Base-by-base conservation (phyloP, 2,888 invertebrate species). In the Sarcophaga subvicina region DNA sequence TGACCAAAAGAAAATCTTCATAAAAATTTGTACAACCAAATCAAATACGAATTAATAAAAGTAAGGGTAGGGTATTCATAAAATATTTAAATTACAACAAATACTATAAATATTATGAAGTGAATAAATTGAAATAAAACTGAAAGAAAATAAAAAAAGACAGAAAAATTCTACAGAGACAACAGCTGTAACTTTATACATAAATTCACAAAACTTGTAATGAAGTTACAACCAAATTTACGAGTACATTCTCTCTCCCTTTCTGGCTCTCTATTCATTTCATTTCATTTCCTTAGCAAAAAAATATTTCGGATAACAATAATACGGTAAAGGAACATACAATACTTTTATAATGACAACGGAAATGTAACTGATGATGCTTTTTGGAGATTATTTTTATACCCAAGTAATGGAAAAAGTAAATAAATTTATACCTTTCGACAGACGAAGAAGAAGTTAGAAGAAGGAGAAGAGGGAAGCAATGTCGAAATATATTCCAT, bases 301-400 rank as follows among this genome's bases (percentile, higher is more conserved):
- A 14, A 45, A 12, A 20, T 67, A 67, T 76, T 71, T 64, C 45
- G 45, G 25, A 10, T 63, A 37, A 54, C 63, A 67, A 37, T 77
- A 67, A 77, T 69, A 69, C 37, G 12, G 54, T 54, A 54, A 54
- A 54, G 10, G 5, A 62, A 77, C 22, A 54, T 37, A 69, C 73
- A 80, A 77, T 69, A 81, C 78, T 60, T 59, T 78, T 69, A 88
- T 91, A 91, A 89, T 89, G 87, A 90, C 89, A 90, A 88, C 88
- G 89, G 90, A 90, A 90, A 89, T 90, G 90, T 90, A 90, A 89
- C 80, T 88, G 89, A 90, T 89, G 90, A 88, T 89, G 89, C 81
- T 73, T 54, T 70, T 82, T 75, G 37, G 37, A 80, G 64, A 84
- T 80, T 77, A 63, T 47, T 69, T 81, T 69, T 45, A 17, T 27